A percentile compares a stretch with the other conserved stretches of the same genome.
phyloP scores from a whole-genome alignment of 2,113 vertebrate species.

The Sphyrna mokarran region DNA sequence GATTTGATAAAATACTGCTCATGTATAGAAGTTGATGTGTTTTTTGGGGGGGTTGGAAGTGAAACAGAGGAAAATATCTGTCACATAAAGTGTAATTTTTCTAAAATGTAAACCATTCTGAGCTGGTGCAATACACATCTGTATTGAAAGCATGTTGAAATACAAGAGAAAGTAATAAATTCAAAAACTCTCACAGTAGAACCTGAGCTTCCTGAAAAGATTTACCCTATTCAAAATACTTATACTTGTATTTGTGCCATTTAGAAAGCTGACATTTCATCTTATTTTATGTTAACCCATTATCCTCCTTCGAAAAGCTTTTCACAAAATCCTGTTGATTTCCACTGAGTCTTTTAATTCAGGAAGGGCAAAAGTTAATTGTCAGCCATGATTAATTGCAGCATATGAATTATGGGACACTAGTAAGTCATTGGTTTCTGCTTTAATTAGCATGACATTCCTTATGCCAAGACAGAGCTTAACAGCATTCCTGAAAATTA shows the following conservation, averaged over 20 bases:
- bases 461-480: background rate
- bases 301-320: background rate
- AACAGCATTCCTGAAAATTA: background rate
- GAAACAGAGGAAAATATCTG: constrained; percentile 10
- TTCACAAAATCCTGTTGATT: background rate
- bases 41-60: background rate
- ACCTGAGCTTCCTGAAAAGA: background rate
- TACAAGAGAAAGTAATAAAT: background rate
- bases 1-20: constrained; percentile 19
- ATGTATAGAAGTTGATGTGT: background rate
- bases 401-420: background rate
- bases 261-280: background rate
- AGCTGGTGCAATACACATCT: background rate
- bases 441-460: background rate
- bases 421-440: background rate
- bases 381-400: background rate
- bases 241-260: background rate
- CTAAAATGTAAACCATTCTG: constrained; percentile 20
- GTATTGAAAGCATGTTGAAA: background rate
- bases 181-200: background rate
- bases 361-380: constrained; percentile 14
- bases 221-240: background rate
- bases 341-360: background rate
- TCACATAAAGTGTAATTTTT: constrained; percentile 26
- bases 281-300: background rate